A percentile compares a stretch with the other conserved stretches of the same genome.
These are phyloP conservation scores for Menura novaehollandiae DNA, from an alignment of 2,113 vertebrate genomes.

Conservation along the genomic window DNA sequence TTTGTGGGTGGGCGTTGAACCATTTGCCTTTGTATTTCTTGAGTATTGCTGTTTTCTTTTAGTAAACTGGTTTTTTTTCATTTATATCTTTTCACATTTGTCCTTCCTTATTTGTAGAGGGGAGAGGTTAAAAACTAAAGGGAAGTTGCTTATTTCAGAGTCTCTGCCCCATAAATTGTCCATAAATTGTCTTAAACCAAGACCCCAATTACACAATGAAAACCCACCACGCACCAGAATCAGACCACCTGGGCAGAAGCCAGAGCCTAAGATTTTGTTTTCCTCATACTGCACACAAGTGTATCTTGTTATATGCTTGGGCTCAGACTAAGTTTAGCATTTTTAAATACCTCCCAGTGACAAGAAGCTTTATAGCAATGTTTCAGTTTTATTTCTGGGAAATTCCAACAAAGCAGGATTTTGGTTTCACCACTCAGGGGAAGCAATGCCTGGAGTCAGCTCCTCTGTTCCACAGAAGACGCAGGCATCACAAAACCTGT, in stretches of 20 bases:
- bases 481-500: background rate
- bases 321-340: background rate
- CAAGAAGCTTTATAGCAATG: background rate
- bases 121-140: too few species aligned
- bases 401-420: background rate
- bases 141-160: too few species aligned
- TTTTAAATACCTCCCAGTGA: background rate
- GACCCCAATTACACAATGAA: fast-evolving
- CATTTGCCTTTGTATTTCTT: too few species aligned
- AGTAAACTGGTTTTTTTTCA: too few species aligned
- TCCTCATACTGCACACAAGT: background rate
- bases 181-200: too few species aligned
- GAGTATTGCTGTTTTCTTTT: too few species aligned
- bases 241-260: background rate
- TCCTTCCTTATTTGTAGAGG: too few species aligned
- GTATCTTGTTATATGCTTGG: background rate
- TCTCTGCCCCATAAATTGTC: too few species aligned
- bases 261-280: background rate
- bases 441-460: background rate
- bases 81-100: too few species aligned
- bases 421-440: background rate
- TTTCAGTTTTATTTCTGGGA: background rate
- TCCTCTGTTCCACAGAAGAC: background rate
- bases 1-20: too few species aligned
- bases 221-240: background rate